Conservation (phyloP, 2,113 vertebrate genomes). For the Gadus macrocephalus region DNA sequence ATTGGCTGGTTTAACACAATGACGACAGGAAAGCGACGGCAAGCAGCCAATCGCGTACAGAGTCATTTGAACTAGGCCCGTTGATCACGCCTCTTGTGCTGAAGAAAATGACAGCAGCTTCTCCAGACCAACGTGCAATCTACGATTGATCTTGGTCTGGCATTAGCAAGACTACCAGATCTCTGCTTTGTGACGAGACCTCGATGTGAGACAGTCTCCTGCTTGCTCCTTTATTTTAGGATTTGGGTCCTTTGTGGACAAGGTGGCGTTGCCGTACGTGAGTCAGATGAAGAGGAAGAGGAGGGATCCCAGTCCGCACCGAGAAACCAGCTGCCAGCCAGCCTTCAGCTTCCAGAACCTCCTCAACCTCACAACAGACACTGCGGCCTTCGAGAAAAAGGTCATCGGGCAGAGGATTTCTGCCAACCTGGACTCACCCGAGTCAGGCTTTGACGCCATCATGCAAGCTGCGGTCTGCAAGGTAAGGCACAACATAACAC, state of each 20-base stretch:
- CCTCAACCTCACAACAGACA: slow-evolving; percentile 62
- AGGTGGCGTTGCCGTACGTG: slow-evolving; percentile 74
- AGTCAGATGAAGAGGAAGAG: slow-evolving; percentile 61
- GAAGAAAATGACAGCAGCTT: too few species aligned
- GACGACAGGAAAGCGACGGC: too few species aligned
- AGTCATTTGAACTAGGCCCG: too few species aligned
- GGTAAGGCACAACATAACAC: slow-evolving; percentile 42
- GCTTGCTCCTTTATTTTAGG: slow-evolving; percentile 48
- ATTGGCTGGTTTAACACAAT: too few species aligned
- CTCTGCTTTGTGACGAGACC: too few species aligned
- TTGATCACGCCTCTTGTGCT: too few species aligned
- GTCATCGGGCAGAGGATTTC: slow-evolving; percentile 75
- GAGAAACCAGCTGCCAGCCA: slow-evolving; percentile 61
- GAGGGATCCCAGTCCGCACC: slow-evolving; percentile 66
- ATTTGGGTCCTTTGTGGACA: slow-evolving; percentile 83
- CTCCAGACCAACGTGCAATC: too few species aligned
- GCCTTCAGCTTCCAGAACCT: slow-evolving; percentile 75
- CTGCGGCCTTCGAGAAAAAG: slow-evolving; percentile 58
- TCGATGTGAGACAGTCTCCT: neutral
- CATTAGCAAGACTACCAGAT: too few species aligned
- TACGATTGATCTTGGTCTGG: too few species aligned
- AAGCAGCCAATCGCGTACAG: too few species aligned
- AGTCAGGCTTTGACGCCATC: slow-evolving; percentile 79
- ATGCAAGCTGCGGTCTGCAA: slow-evolving; percentile 76
- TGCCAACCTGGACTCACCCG: slow-evolving; percentile 75